Evolutionary conservation across 2,888 invertebrate species (phyloP), one percentile per base, ranked within the genome.

Genomic region (Megamerina dolium): DNA sequence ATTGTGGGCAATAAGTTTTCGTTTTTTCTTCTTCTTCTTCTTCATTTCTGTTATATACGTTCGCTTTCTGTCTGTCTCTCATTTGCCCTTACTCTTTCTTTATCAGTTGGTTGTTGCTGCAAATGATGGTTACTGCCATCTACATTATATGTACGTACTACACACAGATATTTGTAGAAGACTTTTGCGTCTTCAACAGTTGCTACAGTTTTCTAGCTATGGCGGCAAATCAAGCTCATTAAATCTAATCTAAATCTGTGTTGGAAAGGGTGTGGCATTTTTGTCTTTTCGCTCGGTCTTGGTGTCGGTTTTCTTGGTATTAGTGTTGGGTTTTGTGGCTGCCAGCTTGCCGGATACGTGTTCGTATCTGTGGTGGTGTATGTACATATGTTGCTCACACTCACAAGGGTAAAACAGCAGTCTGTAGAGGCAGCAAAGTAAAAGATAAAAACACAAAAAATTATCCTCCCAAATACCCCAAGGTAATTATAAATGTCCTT

Each of bases 401-500:
- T n/a, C n/a, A n/a, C n/a, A n/a, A n/a, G n/a, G n/a, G n/a, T n/a
- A n/a, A n/a, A n/a, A n/a, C n/a, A n/a, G n/a, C n/a, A n/a, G n/a
- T n/a, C n/a, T n/a, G n/a, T n/a, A n/a, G n/a, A n/a, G n/a, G n/a
- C n/a, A n/a, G n/a, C n/a, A n/a, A n/a, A n/a, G n/a, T n/a, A n/a
- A n/a, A n/a, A n/a, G n/a, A n/a, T n/a, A n/a, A n/a, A n/a, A 8
- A 23, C 6, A 10, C 23, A 23, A 8, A 23, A 23, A 58, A 56
- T 54, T 59, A 60, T 57, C 56, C 59, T n/a, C n/a, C 57, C 58
- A 55, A 63, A 61, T 60, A 60, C 55, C 63, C 63, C 47, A 51
- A 57, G 65, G 65, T 65, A 64, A 65, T 64, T 64, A 64, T 63
- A 65, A 64, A 61, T 61, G 64, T 65, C 57, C 56, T 60, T 59